Base-by-base conservation (phyloP, 35 echinoderm and acorn worm genomes). In the Diadema setosum region DNA sequence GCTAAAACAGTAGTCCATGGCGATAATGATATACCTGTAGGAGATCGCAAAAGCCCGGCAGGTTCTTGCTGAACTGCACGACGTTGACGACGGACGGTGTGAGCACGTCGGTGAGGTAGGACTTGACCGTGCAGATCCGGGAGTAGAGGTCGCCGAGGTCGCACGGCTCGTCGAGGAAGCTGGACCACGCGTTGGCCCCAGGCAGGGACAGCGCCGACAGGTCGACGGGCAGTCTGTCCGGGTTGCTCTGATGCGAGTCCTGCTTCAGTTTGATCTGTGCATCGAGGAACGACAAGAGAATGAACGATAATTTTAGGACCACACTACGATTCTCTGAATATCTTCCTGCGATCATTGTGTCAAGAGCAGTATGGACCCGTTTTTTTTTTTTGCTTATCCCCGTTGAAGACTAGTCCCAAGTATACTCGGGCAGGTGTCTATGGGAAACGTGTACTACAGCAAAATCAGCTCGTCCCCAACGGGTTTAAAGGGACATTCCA, bases 51-150 rank as follows among this genome's bases (percentile, higher is more conserved):
- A 98, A 98, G 33, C 96, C 96, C 32, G 89, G 92, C 7, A 98
- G 56, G 63, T 87, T 94, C 82, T 99, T 99, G 92, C 92, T 92
- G 78, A 92, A 99, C 82, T 99, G 89, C 5, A 99, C 96, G 14
- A 99, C 86, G 41, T 86, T 92, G 35, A 94, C 90, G 21, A 99
- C 90, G 0, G 92, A 91, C 14, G 96, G 96, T 2, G 96, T 91
- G 20, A 98, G 82, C 5, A 97, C 87, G 16, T 97, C 95, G 12
- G 95, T 88, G 23, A 93, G 91, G 70, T 94, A 97, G 1, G 87
- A 85, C 46, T 93, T 93, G 46, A 97, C 88, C 3, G 87, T 84
- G 46, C 87, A 90, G 26, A 93, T 87, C 80, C 93, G 83, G 84
- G 91, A 46, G 76, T 97, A 97, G 25, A 97, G 44, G 42, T 90